Percentiles rank a stretch among this genome's conserved stretches.
Evolutionary conservation across 2,888 invertebrate species (phyloP).

Genomic region (Silvanus unidentatus): DNA sequence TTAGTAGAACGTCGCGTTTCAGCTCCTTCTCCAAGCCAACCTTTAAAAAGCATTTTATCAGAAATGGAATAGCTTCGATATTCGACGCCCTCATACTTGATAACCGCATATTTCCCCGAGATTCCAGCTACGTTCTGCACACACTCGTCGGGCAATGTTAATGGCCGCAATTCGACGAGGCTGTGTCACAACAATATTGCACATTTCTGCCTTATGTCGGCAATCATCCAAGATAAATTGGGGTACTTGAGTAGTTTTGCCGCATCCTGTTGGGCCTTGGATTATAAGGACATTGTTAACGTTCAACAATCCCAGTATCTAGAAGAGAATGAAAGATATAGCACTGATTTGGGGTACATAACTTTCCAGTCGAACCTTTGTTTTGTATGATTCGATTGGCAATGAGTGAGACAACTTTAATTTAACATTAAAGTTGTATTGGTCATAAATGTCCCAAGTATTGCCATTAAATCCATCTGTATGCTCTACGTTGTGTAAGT

Average conservation of each 20-base stretch:
- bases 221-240: constrained; percentile 86
- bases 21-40: constrained; percentile 63
- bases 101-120: constrained; percentile 82
- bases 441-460: constrained; percentile 23
- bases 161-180: constrained; percentile 91
- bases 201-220: constrained; percentile 56
- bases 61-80: constrained; percentile 1
- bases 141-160: constrained; percentile 80
- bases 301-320: constrained; percentile 66
- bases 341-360: neutral
- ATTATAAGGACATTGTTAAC: constrained; percentile 73
- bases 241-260: constrained; percentile 88
- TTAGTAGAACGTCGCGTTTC: constrained; percentile 65
- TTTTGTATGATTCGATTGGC: constrained; percentile 30
- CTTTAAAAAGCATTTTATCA: constrained; percentile 41
- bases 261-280: constrained; percentile 92
- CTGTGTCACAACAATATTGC: constrained; percentile 89
- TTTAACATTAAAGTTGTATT: constrained; percentile 26
- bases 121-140: constrained; percentile 76
- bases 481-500: constrained; percentile 22
- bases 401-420: constrained; percentile 26
- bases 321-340: constrained; percentile 13
- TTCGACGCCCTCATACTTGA: constrained; percentile 54
- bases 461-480: constrained; percentile 17
- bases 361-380: constrained; percentile 19